These are phyloP conservation scores for Semicossyphus pulcher DNA, from an alignment of 2,113 vertebrate genomes.

Conservation along the genomic window DNA sequence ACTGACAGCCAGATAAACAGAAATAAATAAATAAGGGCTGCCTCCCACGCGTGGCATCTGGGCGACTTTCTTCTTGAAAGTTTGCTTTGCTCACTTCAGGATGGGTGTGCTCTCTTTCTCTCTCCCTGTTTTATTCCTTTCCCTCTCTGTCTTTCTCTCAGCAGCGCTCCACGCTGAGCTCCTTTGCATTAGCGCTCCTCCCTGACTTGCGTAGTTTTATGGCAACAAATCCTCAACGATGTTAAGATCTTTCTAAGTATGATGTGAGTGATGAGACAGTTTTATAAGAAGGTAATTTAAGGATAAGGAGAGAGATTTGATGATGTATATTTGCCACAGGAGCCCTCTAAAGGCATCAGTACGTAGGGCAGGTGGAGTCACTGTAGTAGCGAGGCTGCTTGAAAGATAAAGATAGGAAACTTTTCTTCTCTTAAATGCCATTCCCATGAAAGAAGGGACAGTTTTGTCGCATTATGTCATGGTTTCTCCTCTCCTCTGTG, in stretches of 20 bases:
- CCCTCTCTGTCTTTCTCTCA: conserved; percentile 17
- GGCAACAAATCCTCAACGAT: conserved; percentile 38
- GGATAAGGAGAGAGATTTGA: background rate
- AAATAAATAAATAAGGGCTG: conserved; percentile 81
- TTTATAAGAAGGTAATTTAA: conserved; percentile 7
- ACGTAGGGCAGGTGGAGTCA: background rate
- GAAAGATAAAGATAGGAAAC: background rate
- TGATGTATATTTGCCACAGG: background rate
- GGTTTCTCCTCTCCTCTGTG: background rate
- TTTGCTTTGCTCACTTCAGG: conserved; percentile 81
- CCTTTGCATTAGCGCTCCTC: conserved; percentile 31
- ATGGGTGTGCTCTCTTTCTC: conserved; percentile 53
- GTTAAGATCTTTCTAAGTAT: conserved; percentile 22
- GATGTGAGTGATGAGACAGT: conserved; percentile 13
- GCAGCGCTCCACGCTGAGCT: conserved; percentile 31
- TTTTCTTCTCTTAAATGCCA: background rate
- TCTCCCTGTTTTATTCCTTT: conserved; percentile 5
- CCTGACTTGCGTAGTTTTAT: conserved; percentile 47
- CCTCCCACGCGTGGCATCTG: conserved; percentile 82
- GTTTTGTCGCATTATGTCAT: too few species aligned
- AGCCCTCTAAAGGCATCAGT: conserved; percentile 4
- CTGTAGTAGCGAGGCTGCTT: background rate
- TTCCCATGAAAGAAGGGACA: background rate
- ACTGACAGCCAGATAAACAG: conserved; percentile 83
- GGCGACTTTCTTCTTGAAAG: conserved; percentile 82